Base-by-base conservation (phyloP, 2,797 vertebrate species). In the Hydrophis major region DNA sequence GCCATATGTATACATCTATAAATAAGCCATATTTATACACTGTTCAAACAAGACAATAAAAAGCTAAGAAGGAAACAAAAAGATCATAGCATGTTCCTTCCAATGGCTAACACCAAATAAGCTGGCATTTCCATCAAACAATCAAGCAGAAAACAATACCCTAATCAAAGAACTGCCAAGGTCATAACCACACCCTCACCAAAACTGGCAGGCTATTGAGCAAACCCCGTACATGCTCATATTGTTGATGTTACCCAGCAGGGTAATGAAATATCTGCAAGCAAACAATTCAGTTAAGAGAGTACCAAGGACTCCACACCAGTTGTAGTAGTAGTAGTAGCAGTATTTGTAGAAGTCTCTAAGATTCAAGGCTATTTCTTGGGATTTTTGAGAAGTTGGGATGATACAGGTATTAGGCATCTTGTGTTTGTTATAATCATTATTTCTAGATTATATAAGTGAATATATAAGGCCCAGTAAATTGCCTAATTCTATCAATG, bases 401-500 rank as follows among this genome's bases (percentile, higher is more conserved):
- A 25, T 47, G 37, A 83, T 83, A 12, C 10, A 47, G 20, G 37
- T 2, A 47, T 47, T 47, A 32, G 3, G 25, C 57, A 28, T 4
- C 14, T 57, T 96, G 94, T 96, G 93, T 87, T 53, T 86, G 88
- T 95, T 93, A 94, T 92, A 93, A 93, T 93, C 89, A 90, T 89
- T 88, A 55, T 89, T 93, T 93, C 88, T 91, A 93, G 93, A 90
- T 94, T 92, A 93, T 90, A 74, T 37, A 74, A 69, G 89, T 94
- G 90, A 87, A 86, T 93, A 92, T 55, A 91, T 93, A 90, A 90
- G 90, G 96, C 88, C 11, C 86, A 90, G 27, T 32, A 83, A 16
- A 91, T 56, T 78, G 1, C 18, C 55, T 61, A 20, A 91, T 4
- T 87, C 32, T 57, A 78, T n/a, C 87, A 91, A 7, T 53, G 42